Conservation (phyloP, 2,797 vertebrate genomes). For the Percopsis omiscomaycus region DNA sequence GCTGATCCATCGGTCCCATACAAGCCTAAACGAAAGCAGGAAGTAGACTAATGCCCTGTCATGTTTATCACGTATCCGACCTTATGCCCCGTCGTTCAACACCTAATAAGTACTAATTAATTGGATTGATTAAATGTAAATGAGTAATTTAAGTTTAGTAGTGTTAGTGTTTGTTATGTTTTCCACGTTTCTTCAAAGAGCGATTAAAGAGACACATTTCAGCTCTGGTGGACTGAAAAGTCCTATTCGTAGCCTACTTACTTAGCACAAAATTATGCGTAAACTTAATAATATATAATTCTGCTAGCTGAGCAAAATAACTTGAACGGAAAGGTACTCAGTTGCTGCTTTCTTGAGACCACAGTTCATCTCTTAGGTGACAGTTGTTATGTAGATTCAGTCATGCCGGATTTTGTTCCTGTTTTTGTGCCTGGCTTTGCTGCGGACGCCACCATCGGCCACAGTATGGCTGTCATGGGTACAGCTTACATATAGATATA, state of each 20-base stretch:
- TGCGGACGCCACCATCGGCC: slow-evolving; percentile 38
- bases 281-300: neutral
- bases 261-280: too few species aligned
- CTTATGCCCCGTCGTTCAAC: too few species aligned
- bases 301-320: neutral
- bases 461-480: slow-evolving; percentile 31
- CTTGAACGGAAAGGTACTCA: slow-evolving; percentile 38
- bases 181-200: slow-evolving; percentile 51
- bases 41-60: slow-evolving; percentile 23
- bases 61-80: slow-evolving; percentile 18
- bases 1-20: slow-evolving; percentile 28
- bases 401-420: slow-evolving; percentile 68
- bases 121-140: too few species aligned
- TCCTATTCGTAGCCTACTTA: too few species aligned
- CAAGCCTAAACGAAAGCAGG: slow-evolving; percentile 17
- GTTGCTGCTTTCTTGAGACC: slow-evolving; percentile 48
- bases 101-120: too few species aligned
- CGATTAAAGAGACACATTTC: slow-evolving; percentile 8
- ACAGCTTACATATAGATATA: slow-evolving; percentile 48
- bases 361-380: slow-evolving; percentile 50
- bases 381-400: slow-evolving; percentile 59
- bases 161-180: too few species aligned
- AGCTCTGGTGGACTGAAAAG: neutral
- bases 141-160: too few species aligned
- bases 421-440: slow-evolving; percentile 53